These are phyloP conservation scores for Chinchilla lanigera DNA, from an alignment of 2,113 vertebrate genomes.

Conservation along the genomic window DNA sequence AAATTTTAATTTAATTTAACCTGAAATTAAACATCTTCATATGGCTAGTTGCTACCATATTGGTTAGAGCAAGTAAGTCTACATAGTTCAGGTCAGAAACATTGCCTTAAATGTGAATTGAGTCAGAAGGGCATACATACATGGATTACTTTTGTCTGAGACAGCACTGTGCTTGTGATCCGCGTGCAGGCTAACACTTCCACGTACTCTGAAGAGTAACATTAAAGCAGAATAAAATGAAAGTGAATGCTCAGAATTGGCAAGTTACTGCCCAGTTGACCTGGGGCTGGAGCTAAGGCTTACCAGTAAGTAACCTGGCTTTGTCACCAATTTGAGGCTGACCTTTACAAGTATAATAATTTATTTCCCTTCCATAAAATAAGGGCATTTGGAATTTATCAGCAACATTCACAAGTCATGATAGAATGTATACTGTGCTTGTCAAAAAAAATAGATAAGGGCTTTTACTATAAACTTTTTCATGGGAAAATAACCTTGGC, in stretches of 20 bases:
- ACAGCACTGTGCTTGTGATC: neutral
- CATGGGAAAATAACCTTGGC: slow-evolving; percentile 37
- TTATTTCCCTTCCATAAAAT: slow-evolving; percentile 6
- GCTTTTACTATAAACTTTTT: neutral
- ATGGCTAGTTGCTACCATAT: neutral
- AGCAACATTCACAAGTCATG: slow-evolving; percentile 32
- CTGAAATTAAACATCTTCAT: neutral
- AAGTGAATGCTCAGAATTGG: neutral
- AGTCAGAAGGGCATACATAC: neutral
- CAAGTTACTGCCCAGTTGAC: neutral
- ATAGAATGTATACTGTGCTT: neutral
- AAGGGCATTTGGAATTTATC: neutral
- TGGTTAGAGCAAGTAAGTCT: neutral
- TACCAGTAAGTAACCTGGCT: neutral
- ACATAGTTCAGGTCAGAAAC: neutral
- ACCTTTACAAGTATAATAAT: neutral
- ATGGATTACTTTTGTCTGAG: slow-evolving; percentile 24
- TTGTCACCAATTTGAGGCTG: neutral
- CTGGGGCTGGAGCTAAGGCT: neutral
- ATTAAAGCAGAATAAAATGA: neutral
- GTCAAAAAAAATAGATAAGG: neutral
- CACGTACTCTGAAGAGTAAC: neutral
- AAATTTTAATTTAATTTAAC: neutral
- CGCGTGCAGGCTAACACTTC: neutral
- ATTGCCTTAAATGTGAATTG: slow-evolving; percentile 25